A percentile compares a stretch with the other conserved stretches of the same genome.
These are phyloP conservation scores for Hedya salicella DNA, from an alignment of 2,888 invertebrate species.

Conservation along the genomic window DNA sequence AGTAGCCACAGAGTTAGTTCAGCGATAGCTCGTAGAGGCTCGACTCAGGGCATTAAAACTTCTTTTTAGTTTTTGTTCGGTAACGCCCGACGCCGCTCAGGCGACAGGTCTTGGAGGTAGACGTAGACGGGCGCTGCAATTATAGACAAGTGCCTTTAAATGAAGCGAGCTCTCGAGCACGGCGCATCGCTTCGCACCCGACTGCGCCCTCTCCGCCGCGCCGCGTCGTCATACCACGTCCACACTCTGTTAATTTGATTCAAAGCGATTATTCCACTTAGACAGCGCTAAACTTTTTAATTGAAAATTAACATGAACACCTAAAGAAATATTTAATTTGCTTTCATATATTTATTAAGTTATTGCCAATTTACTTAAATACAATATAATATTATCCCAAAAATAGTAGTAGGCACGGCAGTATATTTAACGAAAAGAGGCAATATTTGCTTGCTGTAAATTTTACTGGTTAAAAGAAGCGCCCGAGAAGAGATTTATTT, in stretches of 20 bases:
- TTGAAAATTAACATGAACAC: conserved; percentile 27
- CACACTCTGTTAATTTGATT: conserved; percentile 74
- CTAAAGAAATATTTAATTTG: neutral
- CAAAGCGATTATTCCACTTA: conserved; percentile 62
- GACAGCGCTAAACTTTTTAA: conserved; percentile 45
- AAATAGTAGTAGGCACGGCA: neutral
- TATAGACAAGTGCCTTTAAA: conserved; percentile 84
- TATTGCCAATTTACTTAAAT: neutral
- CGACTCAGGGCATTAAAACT: conserved; percentile 78
- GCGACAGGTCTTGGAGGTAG: conserved; percentile 73
- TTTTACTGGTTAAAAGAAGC: conserved; percentile 68
- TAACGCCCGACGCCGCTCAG: conserved; percentile 68
- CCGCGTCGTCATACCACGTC: conserved; percentile 58
- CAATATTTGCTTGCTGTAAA: conserved; percentile 71
- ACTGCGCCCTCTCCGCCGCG: conserved; percentile 69
- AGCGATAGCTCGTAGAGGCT: conserved; percentile 54
- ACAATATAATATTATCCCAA: neutral
- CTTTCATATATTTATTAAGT: neutral
- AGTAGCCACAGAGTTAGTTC: conserved; percentile 45
- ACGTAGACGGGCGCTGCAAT: conserved; percentile 70
- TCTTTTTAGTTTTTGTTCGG: conserved; percentile 78
- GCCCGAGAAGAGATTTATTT: conserved; percentile 76
- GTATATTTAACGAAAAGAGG: conserved; percentile 47
- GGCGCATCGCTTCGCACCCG: conserved; percentile 79
- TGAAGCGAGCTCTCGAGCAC: conserved; percentile 84